phyloP scores from a whole-genome alignment of 2,113 vertebrate genomes.

The Eulacestoma nigropectus region DNA sequence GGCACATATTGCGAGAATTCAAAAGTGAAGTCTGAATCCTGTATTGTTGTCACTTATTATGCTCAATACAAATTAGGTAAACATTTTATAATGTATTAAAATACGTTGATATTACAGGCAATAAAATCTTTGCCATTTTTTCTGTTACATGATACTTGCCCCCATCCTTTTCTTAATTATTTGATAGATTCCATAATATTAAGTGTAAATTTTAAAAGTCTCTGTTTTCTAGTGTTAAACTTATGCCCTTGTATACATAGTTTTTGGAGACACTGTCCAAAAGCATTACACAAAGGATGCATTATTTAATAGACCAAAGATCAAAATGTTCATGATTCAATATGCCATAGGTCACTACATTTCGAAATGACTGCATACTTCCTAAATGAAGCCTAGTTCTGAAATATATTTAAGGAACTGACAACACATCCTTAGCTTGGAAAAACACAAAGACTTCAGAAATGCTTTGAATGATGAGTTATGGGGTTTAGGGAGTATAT shows the following conservation, averaged over 20 bases:
- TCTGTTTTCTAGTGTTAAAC: not conserved
- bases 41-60: not conserved
- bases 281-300: constrained; percentile 43
- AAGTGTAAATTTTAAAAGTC: not conserved
- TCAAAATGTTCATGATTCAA: constrained; percentile 60
- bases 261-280: constrained; percentile 14
- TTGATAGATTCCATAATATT: not conserved
- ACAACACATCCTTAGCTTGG: not conserved
- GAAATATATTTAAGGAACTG: constrained; percentile 53
- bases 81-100: not conserved
- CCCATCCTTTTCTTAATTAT: not conserved
- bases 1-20: not conserved
- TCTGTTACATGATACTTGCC: not conserved
- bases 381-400: constrained; percentile 39
- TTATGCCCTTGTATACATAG: not conserved
- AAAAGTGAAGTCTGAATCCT: not conserved
- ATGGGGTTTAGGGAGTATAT: not conserved
- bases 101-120: not conserved
- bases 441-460: constrained; percentile 9
- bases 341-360: constrained; percentile 42
- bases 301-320: constrained; percentile 57
- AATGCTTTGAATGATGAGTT: constrained; percentile 17
- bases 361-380: constrained; percentile 55
- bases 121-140: not conserved
- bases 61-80: not conserved